phyloP scores from a whole-genome alignment of 2,888 invertebrate genomes.

The Protula sp. region DNA sequence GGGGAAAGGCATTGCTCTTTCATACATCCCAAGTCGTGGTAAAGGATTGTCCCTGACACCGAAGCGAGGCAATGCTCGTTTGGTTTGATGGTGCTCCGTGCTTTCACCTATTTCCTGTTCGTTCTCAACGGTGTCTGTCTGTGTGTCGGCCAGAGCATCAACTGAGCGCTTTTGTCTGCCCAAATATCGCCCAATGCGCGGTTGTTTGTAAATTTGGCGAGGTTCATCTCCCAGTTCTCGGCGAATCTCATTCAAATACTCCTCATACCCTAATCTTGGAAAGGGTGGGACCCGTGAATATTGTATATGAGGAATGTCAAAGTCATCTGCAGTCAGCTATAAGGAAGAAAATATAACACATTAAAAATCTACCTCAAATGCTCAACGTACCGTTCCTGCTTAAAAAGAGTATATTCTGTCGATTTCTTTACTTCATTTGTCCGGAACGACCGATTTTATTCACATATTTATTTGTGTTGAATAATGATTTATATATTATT shows the following conservation, averaged over 20 bases:
- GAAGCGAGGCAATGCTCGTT: neutral
- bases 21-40: constrained; percentile 1
- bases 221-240: neutral
- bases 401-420: too few species aligned
- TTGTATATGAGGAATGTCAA: neutral
- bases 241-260: neutral
- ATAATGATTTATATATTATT: too few species aligned
- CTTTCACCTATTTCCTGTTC: neutral
- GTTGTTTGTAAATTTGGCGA: neutral
- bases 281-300: neutral
- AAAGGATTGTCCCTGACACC: neutral
- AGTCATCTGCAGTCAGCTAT: too few species aligned
- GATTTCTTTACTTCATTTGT: too few species aligned
- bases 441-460: too few species aligned
- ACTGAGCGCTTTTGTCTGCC: neutral
- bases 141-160: neutral
- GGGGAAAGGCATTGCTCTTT: neutral
- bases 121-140: neutral
- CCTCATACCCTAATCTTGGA: neutral
- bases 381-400: too few species aligned
- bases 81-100: neutral
- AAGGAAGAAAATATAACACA: too few species aligned
- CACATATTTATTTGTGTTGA: too few species aligned
- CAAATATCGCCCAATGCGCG: constrained; percentile 3
- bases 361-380: too few species aligned